phyloP scores from a whole-genome alignment of 2,797 vertebrate species.

The Poeciliopsis gracilis region DNA sequence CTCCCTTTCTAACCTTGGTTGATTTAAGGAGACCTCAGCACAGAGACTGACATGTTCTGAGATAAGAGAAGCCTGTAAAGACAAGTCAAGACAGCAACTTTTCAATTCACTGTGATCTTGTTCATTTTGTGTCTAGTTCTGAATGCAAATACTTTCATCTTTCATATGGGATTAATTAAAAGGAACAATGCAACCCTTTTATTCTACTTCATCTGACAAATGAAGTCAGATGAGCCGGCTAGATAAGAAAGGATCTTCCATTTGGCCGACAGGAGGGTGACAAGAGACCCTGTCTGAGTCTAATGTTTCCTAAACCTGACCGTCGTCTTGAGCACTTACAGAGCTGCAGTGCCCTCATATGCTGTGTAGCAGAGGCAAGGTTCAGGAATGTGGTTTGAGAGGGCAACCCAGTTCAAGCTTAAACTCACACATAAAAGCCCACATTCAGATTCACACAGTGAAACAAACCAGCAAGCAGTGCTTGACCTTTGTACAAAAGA shows the following conservation, averaged over 20 bases:
- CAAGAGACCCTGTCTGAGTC: conserved; percentile 2
- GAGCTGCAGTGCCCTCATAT: conserved; percentile 6
- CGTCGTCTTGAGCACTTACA: conserved; percentile 42
- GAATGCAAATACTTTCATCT: conserved; percentile 4
- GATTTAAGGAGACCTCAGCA: background rate
- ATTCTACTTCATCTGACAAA: conserved; percentile 17
- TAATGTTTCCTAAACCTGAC: conserved; percentile 29
- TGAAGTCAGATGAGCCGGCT: conserved; percentile 16
- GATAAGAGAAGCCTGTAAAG: conserved; percentile 8
- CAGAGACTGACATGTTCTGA: background rate
- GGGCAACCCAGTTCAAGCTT: conserved; percentile 7
- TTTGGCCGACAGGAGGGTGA: conserved; percentile 9
- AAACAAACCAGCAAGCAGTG: conserved; percentile 49
- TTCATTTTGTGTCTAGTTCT: conserved; percentile 15
- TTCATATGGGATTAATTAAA: conserved; percentile 15
- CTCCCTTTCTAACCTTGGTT: background rate
- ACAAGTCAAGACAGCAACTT: conserved; percentile 27
- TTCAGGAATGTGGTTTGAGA: conserved; percentile 34
- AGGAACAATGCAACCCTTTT: conserved; percentile 11
- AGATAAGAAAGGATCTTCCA: conserved; percentile 20
- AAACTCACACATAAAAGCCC: conserved; percentile 18
- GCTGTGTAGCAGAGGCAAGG: conserved; percentile 13
- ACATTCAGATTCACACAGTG: conserved; percentile 39
- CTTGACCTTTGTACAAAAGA: conserved; percentile 44
- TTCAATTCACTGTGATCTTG: conserved; percentile 16